Evolutionary conservation across 1,140 invertebrate species (phyloP).

Genomic region (Mizuhopecten yessoensis): DNA sequence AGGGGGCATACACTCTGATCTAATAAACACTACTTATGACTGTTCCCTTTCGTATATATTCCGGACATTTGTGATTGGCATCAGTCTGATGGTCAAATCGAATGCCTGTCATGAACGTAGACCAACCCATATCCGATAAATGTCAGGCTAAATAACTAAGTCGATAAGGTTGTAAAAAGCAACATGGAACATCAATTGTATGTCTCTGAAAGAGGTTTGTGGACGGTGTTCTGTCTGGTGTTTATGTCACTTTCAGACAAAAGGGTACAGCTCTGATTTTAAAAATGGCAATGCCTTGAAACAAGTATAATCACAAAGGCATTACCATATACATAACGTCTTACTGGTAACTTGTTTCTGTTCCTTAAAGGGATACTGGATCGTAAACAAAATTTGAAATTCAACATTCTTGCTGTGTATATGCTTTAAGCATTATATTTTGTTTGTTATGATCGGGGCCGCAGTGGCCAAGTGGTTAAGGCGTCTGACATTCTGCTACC

Average conservation of each 20-base stretch:
- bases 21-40: background rate
- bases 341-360: too few relatives aligned
- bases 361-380: too few relatives aligned
- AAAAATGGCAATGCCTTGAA: background rate
- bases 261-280: background rate
- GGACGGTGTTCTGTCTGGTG: background rate
- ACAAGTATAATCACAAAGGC: background rate
- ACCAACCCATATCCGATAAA: background rate
- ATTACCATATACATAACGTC: background rate
- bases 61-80: background rate
- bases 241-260: background rate
- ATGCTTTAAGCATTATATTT: too few relatives aligned
- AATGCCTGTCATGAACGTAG: constrained; percentile 23
- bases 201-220: background rate
- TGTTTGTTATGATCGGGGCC: too few relatives aligned
- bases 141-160: background rate
- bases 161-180: background rate
- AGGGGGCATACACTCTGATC: background rate
- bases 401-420: too few relatives aligned
- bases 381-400: too few relatives aligned
- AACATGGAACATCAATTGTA: background rate
- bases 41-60: background rate
- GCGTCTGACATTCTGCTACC: too few relatives aligned
- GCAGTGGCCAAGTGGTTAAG: too few relatives aligned
- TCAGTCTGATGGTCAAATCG: constrained; percentile 12